phyloP scores from a whole-genome alignment of 92 coral and sea anemone species.

The Montipora capitata region DNA sequence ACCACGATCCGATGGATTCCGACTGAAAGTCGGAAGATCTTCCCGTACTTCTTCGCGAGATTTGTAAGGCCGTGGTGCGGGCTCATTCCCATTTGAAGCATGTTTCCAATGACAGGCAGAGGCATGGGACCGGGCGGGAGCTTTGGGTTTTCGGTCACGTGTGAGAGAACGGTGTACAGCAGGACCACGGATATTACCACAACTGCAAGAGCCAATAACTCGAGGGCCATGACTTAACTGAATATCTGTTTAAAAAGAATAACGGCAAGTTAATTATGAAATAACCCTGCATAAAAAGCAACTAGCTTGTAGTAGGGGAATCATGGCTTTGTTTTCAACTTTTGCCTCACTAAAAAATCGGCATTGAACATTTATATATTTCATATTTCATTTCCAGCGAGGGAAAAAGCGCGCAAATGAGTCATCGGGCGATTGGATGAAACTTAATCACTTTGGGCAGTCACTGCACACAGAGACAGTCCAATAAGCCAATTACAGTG shows the following conservation, averaged over 20 bases:
- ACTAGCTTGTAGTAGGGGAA: background rate
- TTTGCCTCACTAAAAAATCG: too few relatives aligned
- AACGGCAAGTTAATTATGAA: background rate
- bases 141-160: conserved; percentile 73
- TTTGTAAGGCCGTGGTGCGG: conserved; percentile 91
- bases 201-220: conserved; percentile 64
- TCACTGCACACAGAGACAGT: too few relatives aligned
- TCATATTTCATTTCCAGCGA: too few relatives aligned
- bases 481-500: too few relatives aligned
- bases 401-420: too few relatives aligned
- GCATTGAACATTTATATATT: too few relatives aligned
- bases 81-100: conserved; percentile 91
- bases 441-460: too few relatives aligned
- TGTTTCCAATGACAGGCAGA: conserved; percentile 97
- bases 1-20: conserved; percentile 97
- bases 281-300: background rate
- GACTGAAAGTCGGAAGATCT: conserved; percentile 89
- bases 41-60: conserved; percentile 88
- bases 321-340: background rate
- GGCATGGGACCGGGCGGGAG: conserved; percentile 98
- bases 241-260: conserved; percentile 14
- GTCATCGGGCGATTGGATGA: too few relatives aligned
- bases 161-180: conserved; percentile 64
- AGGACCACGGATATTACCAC: conserved; percentile 62
- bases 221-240: conserved; percentile 69